Percentiles rank a stretch among this genome's conserved stretches.
Evolutionary conservation across 2,113 vertebrate species (phyloP).

Genomic region (Sarotherodon lohbergeri): DNA sequence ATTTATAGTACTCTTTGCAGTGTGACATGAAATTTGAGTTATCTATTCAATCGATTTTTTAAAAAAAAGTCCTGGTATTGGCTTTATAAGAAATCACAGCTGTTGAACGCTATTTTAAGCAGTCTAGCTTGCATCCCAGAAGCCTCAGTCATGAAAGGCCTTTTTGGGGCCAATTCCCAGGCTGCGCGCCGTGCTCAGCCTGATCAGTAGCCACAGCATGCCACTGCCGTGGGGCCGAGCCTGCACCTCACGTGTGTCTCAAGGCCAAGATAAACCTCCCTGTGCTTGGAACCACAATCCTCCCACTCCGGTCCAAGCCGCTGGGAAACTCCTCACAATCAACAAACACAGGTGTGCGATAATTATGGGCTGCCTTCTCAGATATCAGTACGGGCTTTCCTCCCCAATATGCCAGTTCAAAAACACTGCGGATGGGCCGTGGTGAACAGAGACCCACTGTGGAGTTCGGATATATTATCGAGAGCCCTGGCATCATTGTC

Average conservation of each 20-base stretch:
- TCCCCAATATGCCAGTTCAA: slow-evolving; percentile 54
- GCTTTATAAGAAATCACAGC: neutral
- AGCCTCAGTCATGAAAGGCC: slow-evolving; percentile 31
- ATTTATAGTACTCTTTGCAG: neutral
- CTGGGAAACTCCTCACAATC: slow-evolving; percentile 73
- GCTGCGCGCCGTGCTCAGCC: slow-evolving; percentile 25
- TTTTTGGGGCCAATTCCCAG: slow-evolving; percentile 55
- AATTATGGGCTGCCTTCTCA: slow-evolving; percentile 70
- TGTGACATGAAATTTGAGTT: neutral
- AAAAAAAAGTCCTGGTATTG: neutral
- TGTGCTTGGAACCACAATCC: slow-evolving; percentile 60
- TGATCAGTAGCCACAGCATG: slow-evolving; percentile 54
- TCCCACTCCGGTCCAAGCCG: slow-evolving; percentile 58
- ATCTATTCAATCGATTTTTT: neutral
- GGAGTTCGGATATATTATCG: slow-evolving; percentile 19
- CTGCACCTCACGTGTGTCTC: slow-evolving; percentile 62
- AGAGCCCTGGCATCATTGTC: slow-evolving; percentile 47
- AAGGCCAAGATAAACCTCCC: slow-evolving; percentile 75
- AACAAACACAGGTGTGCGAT: slow-evolving; percentile 74
- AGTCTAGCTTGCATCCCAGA: neutral
- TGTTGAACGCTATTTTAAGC: slow-evolving; percentile 25
- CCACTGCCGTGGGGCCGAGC: slow-evolving; percentile 34
- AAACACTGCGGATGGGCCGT: slow-evolving; percentile 42
- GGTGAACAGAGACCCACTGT: slow-evolving; percentile 35
- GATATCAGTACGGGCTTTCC: slow-evolving; percentile 60